Evolutionary conservation across 2,888 invertebrate genomes (phyloP).

Genomic region (Ethmia dodecea): DNA sequence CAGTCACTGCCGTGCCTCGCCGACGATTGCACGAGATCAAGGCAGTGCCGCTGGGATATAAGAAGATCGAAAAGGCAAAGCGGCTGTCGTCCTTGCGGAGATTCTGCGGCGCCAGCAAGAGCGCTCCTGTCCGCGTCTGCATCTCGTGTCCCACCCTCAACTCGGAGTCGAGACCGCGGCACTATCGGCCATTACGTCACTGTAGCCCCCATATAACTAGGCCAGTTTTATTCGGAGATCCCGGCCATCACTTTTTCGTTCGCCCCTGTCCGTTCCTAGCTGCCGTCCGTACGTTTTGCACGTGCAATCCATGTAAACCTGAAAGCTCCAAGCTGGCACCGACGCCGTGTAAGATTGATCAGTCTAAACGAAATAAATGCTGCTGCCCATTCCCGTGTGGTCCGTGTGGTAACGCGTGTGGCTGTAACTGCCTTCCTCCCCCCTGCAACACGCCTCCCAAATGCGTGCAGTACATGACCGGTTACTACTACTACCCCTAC

Average conservation of each 20-base stretch:
- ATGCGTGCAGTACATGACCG: conserved; percentile 36
- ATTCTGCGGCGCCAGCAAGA: conserved; percentile 19
- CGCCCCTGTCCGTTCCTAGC: no score
- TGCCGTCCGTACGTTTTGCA: no score
- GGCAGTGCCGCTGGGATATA: conserved; percentile 23
- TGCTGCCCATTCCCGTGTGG: conserved; percentile 8
- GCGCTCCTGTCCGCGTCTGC: conserved; percentile 27
- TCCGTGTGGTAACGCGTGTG: conserved; percentile 9
- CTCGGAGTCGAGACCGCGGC: conserved; percentile 18
- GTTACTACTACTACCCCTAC: conserved; percentile 42
- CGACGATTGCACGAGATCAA: conserved; percentile 33
- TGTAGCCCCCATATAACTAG: conserved; percentile 25
- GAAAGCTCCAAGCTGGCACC: background rate
- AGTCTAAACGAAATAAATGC: no score
- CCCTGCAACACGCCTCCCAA: conserved; percentile 23
- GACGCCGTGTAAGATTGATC: background rate
- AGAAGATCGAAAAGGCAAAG: conserved; percentile 31
- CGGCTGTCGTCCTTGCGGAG: conserved; percentile 23
- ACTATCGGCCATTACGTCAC: conserved; percentile 20
- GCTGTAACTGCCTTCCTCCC: conserved; percentile 16
- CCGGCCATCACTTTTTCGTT: background rate
- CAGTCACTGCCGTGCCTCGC: conserved; percentile 47
- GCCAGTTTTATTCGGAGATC: conserved; percentile 7
- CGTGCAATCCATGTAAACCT: background rate
- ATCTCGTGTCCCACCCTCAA: conserved; percentile 39